Conservation (phyloP, 1,140 invertebrate genomes). For the Drosophila trapezifrons region DNA sequence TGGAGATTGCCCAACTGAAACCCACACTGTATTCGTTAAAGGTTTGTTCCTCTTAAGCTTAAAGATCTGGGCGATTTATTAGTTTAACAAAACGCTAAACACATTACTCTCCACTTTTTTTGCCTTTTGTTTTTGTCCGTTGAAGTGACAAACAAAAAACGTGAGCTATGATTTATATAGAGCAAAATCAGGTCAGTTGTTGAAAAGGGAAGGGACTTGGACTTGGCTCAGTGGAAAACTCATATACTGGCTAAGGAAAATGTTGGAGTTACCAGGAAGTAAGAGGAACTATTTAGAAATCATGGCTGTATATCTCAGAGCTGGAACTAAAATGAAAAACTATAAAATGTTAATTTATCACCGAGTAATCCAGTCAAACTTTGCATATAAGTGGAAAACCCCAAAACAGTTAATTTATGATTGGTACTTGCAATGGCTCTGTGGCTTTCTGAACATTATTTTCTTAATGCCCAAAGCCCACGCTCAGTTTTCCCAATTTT, state of each 20-base stretch:
- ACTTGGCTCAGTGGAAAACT: not conserved
- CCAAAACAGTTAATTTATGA: no score
- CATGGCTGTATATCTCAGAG: no score
- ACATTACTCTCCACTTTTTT: constrained; percentile 17
- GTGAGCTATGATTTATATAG: constrained; percentile 51
- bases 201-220: constrained; percentile 4
- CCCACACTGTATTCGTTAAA: not conserved
- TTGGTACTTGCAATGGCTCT: not conserved
- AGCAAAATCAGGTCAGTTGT: constrained; percentile 44
- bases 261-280: not conserved
- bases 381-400: no score
- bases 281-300: not conserved
- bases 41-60: not conserved
- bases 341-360: no score
- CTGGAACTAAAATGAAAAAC: no score
- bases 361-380: no score
- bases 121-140: constrained; percentile 19
- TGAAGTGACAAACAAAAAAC: constrained; percentile 48
- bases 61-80: constrained; percentile 38
- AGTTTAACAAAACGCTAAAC: constrained; percentile 53
- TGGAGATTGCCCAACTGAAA: constrained; percentile 12
- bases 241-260: constrained; percentile 7
- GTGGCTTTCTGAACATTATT: not conserved
- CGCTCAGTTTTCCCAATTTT: constrained; percentile 2
- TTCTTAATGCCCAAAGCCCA: not conserved